Evolutionary conservation across 2,113 vertebrate genomes (phyloP).

Genomic region (Rhynchopsitta pachyrhyncha): DNA sequence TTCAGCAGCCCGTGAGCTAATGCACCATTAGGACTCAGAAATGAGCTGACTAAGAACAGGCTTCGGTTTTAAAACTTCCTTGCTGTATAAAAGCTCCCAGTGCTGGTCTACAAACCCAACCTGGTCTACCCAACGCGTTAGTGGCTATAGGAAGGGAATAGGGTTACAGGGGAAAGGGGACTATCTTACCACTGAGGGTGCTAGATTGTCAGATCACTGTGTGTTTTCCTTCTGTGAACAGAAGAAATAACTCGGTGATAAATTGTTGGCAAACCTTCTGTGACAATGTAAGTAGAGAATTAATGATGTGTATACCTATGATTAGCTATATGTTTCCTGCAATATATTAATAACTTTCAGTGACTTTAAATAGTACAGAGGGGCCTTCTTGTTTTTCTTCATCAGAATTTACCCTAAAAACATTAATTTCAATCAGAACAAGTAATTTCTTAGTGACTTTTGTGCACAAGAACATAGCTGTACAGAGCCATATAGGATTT

Average conservation of each 20-base stretch:
- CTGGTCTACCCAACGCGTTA: neutral
- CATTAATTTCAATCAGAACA: neutral
- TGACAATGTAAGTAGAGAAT: neutral
- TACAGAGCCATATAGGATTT: neutral
- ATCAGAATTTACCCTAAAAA: neutral
- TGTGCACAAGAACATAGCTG: neutral
- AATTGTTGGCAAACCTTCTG: neutral
- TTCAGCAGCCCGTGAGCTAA: neutral
- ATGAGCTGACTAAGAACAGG: neutral
- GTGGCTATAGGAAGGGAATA: neutral
- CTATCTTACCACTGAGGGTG: neutral
- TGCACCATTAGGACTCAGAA: neutral
- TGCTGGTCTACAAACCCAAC: neutral
- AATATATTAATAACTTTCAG: neutral
- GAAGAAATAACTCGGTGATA: neutral
- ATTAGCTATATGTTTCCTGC: neutral
- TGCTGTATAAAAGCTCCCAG: neutral
- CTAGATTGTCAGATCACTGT: neutral
- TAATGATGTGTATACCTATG: rapidly evolving
- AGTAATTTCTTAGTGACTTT: neutral
- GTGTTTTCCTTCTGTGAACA: neutral
- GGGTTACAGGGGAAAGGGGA: neutral
- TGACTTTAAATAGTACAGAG: neutral
- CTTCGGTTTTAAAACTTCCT: neutral
- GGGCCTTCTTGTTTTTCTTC: neutral